Conservation (phyloP, 2,797 vertebrate genomes). For the Paguma larvata region DNA sequence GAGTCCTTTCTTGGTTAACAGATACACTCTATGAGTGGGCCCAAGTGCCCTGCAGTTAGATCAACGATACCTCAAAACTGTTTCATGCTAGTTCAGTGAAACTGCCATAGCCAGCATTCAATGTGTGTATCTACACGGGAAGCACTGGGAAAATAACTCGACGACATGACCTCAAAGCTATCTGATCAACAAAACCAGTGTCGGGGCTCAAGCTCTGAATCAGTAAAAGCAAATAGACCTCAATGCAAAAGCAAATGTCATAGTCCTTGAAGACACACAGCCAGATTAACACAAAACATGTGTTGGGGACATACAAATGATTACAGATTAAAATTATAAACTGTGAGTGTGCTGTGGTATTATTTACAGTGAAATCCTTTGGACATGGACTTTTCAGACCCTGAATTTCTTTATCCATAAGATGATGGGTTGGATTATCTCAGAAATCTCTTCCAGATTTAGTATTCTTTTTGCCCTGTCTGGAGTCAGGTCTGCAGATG, state of each 20-base stretch:
- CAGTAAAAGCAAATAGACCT: not conserved
- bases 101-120: rapidly evolving
- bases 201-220: not conserved
- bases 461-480: not conserved
- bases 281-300: not conserved
- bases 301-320: not conserved
- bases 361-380: not conserved
- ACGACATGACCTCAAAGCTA: not conserved
- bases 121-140: rapidly evolving
- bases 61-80: too few species aligned
- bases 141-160: not conserved
- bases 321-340: not conserved
- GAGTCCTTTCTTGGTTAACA: not conserved
- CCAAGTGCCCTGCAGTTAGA: too few species aligned
- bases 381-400: not conserved
- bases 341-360: not conserved
- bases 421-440: not conserved
- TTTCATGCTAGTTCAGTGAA: not conserved
- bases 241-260: not conserved
- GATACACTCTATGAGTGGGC: not conserved
- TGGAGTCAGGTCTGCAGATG: not conserved
- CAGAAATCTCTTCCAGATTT: not conserved
- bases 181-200: too few species aligned
- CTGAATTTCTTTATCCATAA: not conserved
- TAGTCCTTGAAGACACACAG: not conserved